Evolutionary conservation across 2,797 vertebrate species (phyloP), one percentile per base, ranked within the genome.

Genomic region (Bovichtus diacanthus): DNA sequence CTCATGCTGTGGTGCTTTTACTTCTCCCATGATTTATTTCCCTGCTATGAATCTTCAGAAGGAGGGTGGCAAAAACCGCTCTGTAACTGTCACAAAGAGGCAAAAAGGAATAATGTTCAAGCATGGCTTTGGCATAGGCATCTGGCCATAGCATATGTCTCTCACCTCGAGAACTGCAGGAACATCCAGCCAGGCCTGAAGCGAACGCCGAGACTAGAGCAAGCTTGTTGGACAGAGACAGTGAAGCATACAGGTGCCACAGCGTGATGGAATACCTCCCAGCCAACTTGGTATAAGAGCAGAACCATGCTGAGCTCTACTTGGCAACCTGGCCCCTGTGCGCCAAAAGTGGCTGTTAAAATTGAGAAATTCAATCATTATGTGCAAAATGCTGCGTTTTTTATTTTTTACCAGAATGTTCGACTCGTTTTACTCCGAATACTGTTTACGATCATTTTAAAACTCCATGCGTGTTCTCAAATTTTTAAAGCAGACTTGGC

Each of bases 161-260:
- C 43, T 50, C 67, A 56, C 44, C 55, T 36, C 5, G 64, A 78
- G 25, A 76, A 50, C 53, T 76, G 49, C 43, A 19, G 43, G 49
- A 68, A 46, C 53, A 46, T 80, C 21, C 12, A 7, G 53, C 46
- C 67, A 70, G 67, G 38, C 27, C 31, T 66, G 70, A 80, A 82
- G 9, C 3, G 64, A 78, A 70, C 66, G 61, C 47, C 16, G 25
- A 70, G 72, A 70, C 39, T 23, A 76, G 21, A 81, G 78, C 23
- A 41, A 31, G 29, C 44, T 39, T 78, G 18, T 66, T 77, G 56
- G 70, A 47, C 41, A 36, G 63, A 75, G 50, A 65, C 43, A 11
- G 56, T 10, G 46, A 49, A 49, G 27, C 31, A 25, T 65, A 47
- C 84, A 88, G 88, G 80, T 87, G 83, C 54, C 67, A 50, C 70